Evolutionary conservation across 2,113 vertebrate genomes (phyloP), one percentile per base, ranked within the genome.

Genomic region (Prietella phreatophila): DNA sequence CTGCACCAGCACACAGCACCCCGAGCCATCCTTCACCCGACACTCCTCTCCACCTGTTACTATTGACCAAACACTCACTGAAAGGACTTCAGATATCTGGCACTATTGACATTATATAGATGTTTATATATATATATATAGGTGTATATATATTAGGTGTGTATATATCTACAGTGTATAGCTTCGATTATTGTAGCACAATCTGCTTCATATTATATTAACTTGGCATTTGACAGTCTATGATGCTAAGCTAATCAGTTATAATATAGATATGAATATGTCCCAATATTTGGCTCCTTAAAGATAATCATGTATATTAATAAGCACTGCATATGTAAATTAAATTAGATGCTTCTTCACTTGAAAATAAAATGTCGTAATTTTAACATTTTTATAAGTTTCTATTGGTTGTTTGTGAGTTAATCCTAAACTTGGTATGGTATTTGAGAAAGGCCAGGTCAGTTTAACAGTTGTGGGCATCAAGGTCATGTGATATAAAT

Each of bases 1-100:
- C 85, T 82, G 6, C 86, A 83, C 1, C 30, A 88, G 0, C 73
- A 73, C 7, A 82, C 69, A 33, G 79, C 50, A 36, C 83, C 84
- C 19, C 88, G 36, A 58, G 55, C 69, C 39, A 90, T 50, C 2
- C 60, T 89, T 0, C 88, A 90, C 42, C 89, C 89, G 0, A 10
- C 85, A 61, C 58, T 90, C 80, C 82, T 90, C 22, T 25, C 88
- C 0, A 47, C 89, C 10, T 73, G 60, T 80, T 93, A 90, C 91
- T 92, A 91, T 71, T 93, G 56, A 93, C 53, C 5, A 36, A 13
- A 81, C 75, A 79, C 13, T 55, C 50, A 30, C 30, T 36, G 13
- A 20, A 10, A 58, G 79, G 30, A 81, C 53, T 58, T 22, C 4
- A 55, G 36, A 69, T 30, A 30, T 69, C n/a, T 69, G 36, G 42